A percentile compares a stretch with the other conserved stretches of the same genome.
phyloP scores from a whole-genome alignment of 2,888 invertebrate genomes.

The Minunthozetes semirufus region DNA sequence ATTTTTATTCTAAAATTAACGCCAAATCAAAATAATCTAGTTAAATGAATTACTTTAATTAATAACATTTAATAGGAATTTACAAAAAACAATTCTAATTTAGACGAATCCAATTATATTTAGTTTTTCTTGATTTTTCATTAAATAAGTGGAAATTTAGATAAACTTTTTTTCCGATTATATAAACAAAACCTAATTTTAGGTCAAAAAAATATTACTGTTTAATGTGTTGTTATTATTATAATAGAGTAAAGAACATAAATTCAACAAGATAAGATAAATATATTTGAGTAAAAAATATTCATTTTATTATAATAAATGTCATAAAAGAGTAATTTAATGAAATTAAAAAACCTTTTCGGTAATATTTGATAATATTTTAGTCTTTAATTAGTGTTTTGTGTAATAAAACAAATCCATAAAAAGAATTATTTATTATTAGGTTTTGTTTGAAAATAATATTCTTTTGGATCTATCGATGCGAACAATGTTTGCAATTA shows the following conservation, averaged over 20 bases:
- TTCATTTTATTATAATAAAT: not conserved
- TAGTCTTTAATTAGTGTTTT: not conserved
- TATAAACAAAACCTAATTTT: not conserved
- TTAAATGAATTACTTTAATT: too few relatives aligned
- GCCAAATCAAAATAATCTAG: too few relatives aligned
- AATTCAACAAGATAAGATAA: not conserved
- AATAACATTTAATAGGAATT: too few relatives aligned
- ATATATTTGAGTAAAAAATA: not conserved
- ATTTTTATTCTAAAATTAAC: too few relatives aligned
- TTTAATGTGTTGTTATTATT: not conserved
- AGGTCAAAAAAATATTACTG: not conserved
- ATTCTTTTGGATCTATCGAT: not conserved
- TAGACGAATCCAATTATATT: not conserved
- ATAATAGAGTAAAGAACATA: not conserved
- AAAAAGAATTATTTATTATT: not conserved
- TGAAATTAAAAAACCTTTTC: not conserved
- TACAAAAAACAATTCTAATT: too few relatives aligned
- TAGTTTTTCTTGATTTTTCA: not conserved
- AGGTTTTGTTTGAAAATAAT: not conserved
- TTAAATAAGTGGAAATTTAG: not conserved
- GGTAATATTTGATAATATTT: not conserved
- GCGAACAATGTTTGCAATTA: conserved; percentile 1
- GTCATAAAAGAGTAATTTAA: conserved; percentile 1
- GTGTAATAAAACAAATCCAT: not conserved
- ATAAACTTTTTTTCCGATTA: not conserved